Evolutionary conservation across 2,113 vertebrate species (phyloP).

Genomic region (Columba livia): DNA sequence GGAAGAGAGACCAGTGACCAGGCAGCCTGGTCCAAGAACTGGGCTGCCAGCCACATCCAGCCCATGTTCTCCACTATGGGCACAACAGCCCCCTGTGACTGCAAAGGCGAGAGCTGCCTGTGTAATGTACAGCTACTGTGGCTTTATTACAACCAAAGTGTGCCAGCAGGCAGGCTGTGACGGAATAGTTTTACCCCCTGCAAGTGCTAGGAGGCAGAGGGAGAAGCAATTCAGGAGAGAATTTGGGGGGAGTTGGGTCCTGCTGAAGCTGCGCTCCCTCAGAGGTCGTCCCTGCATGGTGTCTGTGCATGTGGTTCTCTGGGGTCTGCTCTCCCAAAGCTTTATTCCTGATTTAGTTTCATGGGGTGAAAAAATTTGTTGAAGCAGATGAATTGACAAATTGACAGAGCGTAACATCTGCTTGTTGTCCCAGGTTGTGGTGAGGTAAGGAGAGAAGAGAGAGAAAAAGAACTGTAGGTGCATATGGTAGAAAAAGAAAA

Average conservation of each 20-base stretch:
- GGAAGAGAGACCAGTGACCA: background rate
- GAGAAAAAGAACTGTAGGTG: background rate
- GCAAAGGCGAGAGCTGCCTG: background rate
- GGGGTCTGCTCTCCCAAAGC: background rate
- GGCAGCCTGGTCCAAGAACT: background rate
- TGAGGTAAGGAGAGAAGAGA: background rate
- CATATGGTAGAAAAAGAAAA: background rate
- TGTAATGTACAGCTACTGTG: rapidly evolving
- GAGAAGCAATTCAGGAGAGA: background rate
- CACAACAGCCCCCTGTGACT: background rate
- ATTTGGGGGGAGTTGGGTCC: background rate
- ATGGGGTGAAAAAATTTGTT: background rate
- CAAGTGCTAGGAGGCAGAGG: rapidly evolving
- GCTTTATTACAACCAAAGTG: background rate
- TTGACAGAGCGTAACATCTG: background rate
- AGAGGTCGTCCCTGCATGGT: rapidly evolving
- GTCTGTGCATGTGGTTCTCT: rapidly evolving
- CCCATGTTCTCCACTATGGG: background rate
- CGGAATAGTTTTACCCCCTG: background rate
- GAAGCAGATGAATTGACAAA: background rate
- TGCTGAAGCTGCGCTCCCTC: background rate
- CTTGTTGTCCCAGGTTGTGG: background rate
- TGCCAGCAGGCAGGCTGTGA: background rate
- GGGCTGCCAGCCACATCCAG: background rate
- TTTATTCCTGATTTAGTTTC: background rate